Percentiles rank a stretch among this genome's conserved stretches.
Conservation (phyloP, 2,888 invertebrate species). For the Leucozona laternaria region DNA sequence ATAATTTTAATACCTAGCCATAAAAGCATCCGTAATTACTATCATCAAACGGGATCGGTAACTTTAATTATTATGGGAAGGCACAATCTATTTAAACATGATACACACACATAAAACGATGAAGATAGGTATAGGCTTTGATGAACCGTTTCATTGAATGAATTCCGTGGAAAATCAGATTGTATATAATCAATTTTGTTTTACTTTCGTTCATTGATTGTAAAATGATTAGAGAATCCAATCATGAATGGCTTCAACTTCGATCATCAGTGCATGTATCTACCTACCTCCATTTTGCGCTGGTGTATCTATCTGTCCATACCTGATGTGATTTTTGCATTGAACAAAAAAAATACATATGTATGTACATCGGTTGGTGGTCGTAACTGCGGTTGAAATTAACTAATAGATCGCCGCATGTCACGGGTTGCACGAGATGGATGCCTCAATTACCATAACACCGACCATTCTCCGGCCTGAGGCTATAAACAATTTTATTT, state of each 20-base stretch:
- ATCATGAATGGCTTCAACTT: slow-evolving; percentile 43
- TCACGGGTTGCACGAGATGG: slow-evolving; percentile 52
- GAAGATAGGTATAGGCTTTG: slow-evolving; percentile 18
- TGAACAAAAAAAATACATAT: neutral
- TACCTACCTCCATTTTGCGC: neutral
- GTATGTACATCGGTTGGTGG: slow-evolving; percentile 20
- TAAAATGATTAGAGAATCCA: slow-evolving; percentile 40
- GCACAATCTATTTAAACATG: neutral
- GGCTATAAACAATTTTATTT: slow-evolving; percentile 44
- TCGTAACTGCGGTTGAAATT: slow-evolving; percentile 52
- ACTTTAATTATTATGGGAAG: slow-evolving; percentile 24
- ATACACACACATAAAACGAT: slow-evolving; percentile 24
- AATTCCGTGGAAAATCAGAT: slow-evolving; percentile 42
- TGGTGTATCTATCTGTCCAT: neutral
- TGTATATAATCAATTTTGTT: slow-evolving; percentile 66
- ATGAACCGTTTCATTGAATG: slow-evolving; percentile 14
- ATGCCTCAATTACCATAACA: slow-evolving; percentile 58
- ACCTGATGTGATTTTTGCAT: neutral
- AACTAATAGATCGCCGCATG: slow-evolving; percentile 59
- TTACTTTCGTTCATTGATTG: slow-evolving; percentile 58
- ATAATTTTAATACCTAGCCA: neutral
- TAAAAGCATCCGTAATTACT: slow-evolving; percentile 12
- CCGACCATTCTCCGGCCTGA: slow-evolving; percentile 61
- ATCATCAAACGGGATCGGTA: slow-evolving; percentile 27
- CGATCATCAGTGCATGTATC: slow-evolving; percentile 8